Evolutionary conservation across 2,113 vertebrate genomes (phyloP).

Genomic region (Accipiter cooperii): DNA sequence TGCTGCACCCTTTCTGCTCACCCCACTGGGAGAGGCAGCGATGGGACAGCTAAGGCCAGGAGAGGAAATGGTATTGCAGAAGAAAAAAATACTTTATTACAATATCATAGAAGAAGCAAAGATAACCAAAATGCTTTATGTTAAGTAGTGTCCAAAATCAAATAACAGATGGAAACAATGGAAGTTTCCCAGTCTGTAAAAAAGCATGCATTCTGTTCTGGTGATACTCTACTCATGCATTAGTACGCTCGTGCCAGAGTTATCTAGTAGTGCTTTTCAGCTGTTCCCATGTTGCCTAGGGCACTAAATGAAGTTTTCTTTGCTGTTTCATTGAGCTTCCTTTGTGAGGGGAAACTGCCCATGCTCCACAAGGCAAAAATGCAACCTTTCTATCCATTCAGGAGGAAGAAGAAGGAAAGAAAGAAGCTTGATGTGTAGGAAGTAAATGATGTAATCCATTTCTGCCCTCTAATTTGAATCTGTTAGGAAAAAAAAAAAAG

Average conservation of each 20-base stretch:
- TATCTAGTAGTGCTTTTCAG: neutral
- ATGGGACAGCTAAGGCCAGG: neutral
- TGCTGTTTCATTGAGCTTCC: neutral
- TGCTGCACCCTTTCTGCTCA: constrained; percentile 33
- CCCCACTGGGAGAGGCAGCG: neutral
- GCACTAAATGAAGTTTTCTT: neutral
- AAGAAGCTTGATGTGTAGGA: neutral
- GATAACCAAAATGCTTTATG: neutral
- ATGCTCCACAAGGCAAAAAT: neutral
- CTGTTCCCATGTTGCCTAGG: neutral
- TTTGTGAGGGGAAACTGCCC: neutral
- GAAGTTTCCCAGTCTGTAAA: neutral
- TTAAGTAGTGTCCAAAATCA: neutral
- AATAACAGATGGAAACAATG: neutral
- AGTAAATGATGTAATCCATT: neutral
- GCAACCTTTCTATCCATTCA: neutral
- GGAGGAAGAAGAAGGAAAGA: neutral
- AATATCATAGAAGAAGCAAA: neutral
- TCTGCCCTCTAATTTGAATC: neutral
- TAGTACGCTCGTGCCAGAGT: neutral
- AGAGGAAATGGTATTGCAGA: neutral
- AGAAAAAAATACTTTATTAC: neutral
- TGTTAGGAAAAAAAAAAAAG: neutral
- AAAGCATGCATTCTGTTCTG: neutral
- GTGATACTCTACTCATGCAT: neutral